Base-by-base conservation (phyloP, 2,797 vertebrate genomes). In the Scolopax rusticola region DNA sequence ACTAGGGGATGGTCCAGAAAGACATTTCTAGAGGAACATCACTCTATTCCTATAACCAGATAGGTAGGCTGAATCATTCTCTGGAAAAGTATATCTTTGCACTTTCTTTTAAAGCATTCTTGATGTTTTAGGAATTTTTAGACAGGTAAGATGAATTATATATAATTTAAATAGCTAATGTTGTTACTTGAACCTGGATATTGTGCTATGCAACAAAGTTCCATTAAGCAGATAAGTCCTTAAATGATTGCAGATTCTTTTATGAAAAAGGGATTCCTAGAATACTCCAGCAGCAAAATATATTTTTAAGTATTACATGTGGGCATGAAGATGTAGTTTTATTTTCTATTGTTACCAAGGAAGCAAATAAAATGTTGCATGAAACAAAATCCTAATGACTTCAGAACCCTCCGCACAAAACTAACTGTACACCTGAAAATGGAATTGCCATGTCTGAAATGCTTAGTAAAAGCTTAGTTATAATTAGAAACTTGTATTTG, bases 291-390 rank as follows among this genome's bases (percentile, higher is more conserved):
- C 32, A 87, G 23, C 12, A 93, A 85, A 87, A 84, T 73, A 7
- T 48, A 59, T 78, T 51, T 89, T 54, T 17, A 69, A 88, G 30
- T 76, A 67, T 84, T 91, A 86, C n/a, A 60, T 18, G 24, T 30
- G 24, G 51, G 25, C 48, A 90, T 63, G 88, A 90, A 80, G 76
- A 84, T 67, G 65, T 71, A 68, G 18, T 69, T 88, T 90, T 96
- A 69, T 88, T 96, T 93, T 92, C 50, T 65, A 30, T 79, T 84
- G 69, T 84, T 95, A 87, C 61, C 80, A 93, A 81, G 85, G 70
- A 84, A 93, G 27, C 57, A 81, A 85, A 73, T 9, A 78, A 19
- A 94, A 68, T 36, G 15, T 40, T 47, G 9, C 65, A 65, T 90
- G 63, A 93, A 94, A 47, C 4, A 68, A 84, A 88, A 78, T 25